A percentile compares a stretch with the other conserved stretches of the same genome.
Conservation (phyloP, 2,888 invertebrate genomes). For the Pycnomerus fuliginosus region DNA sequence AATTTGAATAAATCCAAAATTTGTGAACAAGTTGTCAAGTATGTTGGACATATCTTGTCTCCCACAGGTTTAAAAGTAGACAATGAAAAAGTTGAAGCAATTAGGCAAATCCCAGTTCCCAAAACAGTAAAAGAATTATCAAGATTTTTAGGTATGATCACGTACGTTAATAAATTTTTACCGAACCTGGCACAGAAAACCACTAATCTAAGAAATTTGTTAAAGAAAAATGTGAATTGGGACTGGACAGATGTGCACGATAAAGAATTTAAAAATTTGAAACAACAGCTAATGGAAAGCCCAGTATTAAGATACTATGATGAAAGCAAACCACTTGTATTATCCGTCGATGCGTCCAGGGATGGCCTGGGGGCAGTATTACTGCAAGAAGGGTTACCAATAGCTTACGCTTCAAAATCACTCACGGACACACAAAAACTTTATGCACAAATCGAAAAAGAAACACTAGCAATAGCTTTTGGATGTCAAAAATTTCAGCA, state of each 20-base stretch:
- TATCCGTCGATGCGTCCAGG: constrained; percentile 28
- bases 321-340: constrained; percentile 4
- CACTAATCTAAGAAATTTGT: constrained; percentile 3
- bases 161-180: constrained; percentile 12
- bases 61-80: constrained; percentile 22
- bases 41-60: constrained; percentile 32
- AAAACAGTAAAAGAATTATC: constrained; percentile 9
- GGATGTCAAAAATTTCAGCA: constrained; percentile 30
- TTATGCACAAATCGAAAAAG: constrained; percentile 37
- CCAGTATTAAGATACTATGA: constrained; percentile 11
- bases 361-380: constrained; percentile 27
- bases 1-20: constrained; percentile 30
- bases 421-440: constrained; percentile 25
- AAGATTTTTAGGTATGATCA: constrained; percentile 17
- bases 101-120: constrained; percentile 8
- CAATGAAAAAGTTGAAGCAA: constrained; percentile 11
- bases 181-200: constrained; percentile 12
- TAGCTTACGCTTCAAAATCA: constrained; percentile 34
- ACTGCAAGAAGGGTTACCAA: constrained; percentile 30
- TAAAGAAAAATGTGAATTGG: constrained; percentile 10
- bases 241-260: constrained; percentile 5
- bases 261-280: constrained; percentile 6
- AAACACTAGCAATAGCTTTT: constrained; percentile 29
- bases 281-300: constrained; percentile 2
- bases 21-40: constrained; percentile 27